Base-by-base conservation (phyloP, 2,113 vertebrate genomes). In the Takifugu flavidus region DNA sequence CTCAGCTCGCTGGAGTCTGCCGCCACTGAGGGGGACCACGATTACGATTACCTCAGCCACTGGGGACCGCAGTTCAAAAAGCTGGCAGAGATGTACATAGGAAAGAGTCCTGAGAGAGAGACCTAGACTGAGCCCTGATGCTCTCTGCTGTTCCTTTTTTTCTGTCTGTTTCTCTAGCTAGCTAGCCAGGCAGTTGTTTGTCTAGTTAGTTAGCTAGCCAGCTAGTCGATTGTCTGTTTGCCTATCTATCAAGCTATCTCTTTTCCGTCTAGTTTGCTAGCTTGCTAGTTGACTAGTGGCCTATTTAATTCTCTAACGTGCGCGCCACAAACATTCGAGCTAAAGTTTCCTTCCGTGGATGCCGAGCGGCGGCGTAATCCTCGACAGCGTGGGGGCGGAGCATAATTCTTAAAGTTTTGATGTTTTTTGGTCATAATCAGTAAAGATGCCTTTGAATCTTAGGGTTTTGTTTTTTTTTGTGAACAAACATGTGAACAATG, bases 31-130 rank as follows among this genome's bases (percentile, higher is more conserved):
- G 94, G 94, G 14, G 97, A 99, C 90, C 97, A 99, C 69, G 96
- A 94, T 67, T 99, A 95, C 56, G 96, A 99, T 82, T 99, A 96
- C 90, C 95, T 99, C 77, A 93, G 92, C 78, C 94, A 93, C 72
- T 99, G 97, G 97, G 97, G 97, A 2, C 95, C 97, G 3, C 94
- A 92, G 3, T 99, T 99, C 58, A 95, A 95, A 66, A 99, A 98
- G 91, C 71, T 99, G 63, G 95, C 97, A 1, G 97, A 99, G 74
- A 95, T 99, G 97, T 99, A 99, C 12, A 95, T 96, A 65, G 96
- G 93, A 42, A 95, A 93, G 65, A 95, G 95, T 50, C 93, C 93
- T 8, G 94, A 95, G 74, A 94, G 93, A 77, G 95, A 96, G 85
- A 92, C 93, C 71, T 98, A 94, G 91, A 82, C 49, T 0, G 57